Percentiles rank a stretch among this genome's conserved stretches.
Conservation (phyloP, 2,888 invertebrate species). For the Monochamus alternatus region DNA sequence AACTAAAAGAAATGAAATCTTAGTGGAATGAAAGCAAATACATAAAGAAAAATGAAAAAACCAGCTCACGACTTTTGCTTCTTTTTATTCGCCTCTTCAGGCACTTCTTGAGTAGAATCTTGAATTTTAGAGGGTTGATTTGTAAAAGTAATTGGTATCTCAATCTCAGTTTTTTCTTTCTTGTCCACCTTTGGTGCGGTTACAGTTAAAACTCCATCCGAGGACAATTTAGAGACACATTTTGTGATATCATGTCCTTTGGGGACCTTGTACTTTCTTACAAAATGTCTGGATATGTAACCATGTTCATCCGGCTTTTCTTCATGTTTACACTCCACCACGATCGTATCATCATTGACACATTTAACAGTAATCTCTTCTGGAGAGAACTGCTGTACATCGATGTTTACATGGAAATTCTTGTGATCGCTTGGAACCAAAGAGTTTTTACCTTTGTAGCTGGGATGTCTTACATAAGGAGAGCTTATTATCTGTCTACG, state of each 20-base stretch:
- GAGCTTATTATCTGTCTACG: constrained; percentile 28
- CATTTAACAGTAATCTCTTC: constrained; percentile 84
- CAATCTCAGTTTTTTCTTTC: constrained; percentile 65
- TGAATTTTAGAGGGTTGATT: constrained; percentile 33
- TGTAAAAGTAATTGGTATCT: constrained; percentile 67
- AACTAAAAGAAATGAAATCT: background rate
- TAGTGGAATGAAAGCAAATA: constrained; percentile 2
- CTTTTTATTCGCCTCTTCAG: background rate
- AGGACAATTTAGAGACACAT: constrained; percentile 82
- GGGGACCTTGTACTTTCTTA: constrained; percentile 82
- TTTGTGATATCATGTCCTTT: constrained; percentile 81
- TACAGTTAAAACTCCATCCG: constrained; percentile 82
- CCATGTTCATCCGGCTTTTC: constrained; percentile 83
- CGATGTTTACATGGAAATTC: constrained; percentile 61
- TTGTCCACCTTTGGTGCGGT: constrained; percentile 75
- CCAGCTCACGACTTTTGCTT: background rate
- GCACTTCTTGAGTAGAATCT: background rate
- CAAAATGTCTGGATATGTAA: constrained; percentile 82
- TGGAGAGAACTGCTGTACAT: constrained; percentile 76
- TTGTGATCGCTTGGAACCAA: constrained; percentile 19
- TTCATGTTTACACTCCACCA: constrained; percentile 85
- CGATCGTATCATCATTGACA: constrained; percentile 78
- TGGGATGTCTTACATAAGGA: constrained; percentile 24
- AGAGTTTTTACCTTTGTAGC: constrained; percentile 1
- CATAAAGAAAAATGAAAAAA: background rate